Evolutionary conservation across 2,113 vertebrate species (phyloP).

Genomic region (Orthonyx spaldingii): DNA sequence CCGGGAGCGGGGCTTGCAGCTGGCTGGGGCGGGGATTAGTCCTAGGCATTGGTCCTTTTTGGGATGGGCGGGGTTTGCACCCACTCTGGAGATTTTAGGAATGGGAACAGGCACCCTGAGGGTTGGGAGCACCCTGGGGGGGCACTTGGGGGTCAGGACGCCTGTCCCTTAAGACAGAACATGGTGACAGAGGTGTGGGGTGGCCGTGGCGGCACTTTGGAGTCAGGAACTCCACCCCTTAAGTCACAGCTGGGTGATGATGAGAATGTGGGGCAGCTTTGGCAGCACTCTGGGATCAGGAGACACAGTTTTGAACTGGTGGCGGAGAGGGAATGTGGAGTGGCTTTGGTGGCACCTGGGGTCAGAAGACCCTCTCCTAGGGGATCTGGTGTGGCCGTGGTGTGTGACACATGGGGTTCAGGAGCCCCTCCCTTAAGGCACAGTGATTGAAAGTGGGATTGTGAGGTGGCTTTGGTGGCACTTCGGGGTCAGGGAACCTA

Average conservation of each 20-base stretch:
- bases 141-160: background rate
- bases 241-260: background rate
- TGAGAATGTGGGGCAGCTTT: background rate
- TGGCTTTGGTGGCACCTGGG: background rate
- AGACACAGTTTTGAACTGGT: background rate
- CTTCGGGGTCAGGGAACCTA: background rate
- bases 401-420: background rate
- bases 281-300: background rate
- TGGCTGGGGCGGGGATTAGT: no score
- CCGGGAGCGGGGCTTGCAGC: no score
- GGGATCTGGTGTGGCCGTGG: background rate
- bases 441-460: background rate
- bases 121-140: no score
- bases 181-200: background rate
- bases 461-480: background rate
- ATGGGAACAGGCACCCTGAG: background rate
- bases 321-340: rapidly evolving
- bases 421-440: background rate
- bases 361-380: background rate
- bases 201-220: background rate
- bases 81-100: background rate
- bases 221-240: background rate
- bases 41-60: background rate
- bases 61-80: background rate
- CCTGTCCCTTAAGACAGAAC: background rate